A percentile compares a stretch with the other conserved stretches of the same genome.
Conservation (phyloP, 2,113 vertebrate genomes). For the Perccottus glenii region DNA sequence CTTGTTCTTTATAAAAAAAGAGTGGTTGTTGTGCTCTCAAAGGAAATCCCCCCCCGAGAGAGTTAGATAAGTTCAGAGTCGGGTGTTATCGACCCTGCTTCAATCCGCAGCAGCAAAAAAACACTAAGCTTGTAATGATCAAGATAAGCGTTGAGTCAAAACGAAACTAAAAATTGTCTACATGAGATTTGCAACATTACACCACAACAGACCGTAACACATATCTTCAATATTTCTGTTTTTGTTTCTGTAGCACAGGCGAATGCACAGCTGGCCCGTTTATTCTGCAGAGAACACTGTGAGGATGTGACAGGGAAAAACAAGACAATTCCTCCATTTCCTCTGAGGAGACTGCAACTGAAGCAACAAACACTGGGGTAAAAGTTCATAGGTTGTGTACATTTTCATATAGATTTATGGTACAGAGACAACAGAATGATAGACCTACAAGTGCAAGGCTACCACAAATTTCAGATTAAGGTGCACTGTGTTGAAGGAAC, state of each 20-base stretch:
- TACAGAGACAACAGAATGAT: no score
- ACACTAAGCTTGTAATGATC: conserved; percentile 8
- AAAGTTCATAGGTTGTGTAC: no score
- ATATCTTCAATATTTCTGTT: no score
- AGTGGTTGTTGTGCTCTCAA: no score
- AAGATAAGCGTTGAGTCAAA: conserved; percentile 19
- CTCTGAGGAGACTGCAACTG: not conserved
- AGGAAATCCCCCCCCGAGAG: conserved; percentile 5
- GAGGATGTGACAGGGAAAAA: not conserved
- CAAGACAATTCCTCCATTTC: not conserved
- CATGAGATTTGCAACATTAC: not conserved
- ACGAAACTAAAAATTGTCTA: not conserved
- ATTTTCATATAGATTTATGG: no score
- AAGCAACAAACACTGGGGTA: not conserved
- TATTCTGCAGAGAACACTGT: not conserved
- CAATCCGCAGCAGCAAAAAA: not conserved
- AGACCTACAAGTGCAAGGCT: no score
- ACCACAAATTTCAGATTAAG: no score
- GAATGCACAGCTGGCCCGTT: not conserved
- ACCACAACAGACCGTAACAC: no score
- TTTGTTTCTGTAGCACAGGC: not conserved
- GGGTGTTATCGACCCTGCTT: not conserved
- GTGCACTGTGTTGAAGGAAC: no score
- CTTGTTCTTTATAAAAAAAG: no score
- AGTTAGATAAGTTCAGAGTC: not conserved